A percentile compares a stretch with the other conserved stretches of the same genome.
phyloP scores from a whole-genome alignment of 1,140 invertebrate genomes.

The Conus ventricosus region DNA sequence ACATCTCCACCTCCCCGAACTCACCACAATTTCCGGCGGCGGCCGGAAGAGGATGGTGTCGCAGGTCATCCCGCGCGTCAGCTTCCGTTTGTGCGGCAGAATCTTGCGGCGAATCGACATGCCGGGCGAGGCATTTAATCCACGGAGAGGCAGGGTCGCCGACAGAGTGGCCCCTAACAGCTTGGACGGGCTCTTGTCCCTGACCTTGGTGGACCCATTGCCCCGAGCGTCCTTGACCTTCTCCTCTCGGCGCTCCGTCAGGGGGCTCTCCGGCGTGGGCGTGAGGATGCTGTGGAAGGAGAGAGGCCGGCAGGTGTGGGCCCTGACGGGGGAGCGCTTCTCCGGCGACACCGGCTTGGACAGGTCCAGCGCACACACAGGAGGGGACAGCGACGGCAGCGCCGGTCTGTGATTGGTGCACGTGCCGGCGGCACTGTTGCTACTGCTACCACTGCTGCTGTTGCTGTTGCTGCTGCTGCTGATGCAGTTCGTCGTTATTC shows the following conservation, averaged over 20 bases:
- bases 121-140: constrained; percentile 30
- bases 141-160: not conserved
- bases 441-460: not conserved
- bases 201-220: not conserved
- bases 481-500: not conserved
- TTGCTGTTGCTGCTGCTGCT: not conserved
- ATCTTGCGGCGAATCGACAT: constrained; percentile 50
- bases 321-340: not conserved
- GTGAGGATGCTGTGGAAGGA: constrained; percentile 5
- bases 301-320: not conserved
- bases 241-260: not conserved
- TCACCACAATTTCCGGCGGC: constrained; percentile 36
- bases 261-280: not conserved
- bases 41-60: constrained; percentile 42
- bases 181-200: not conserved
- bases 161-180: not conserved
- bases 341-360: not conserved
- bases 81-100: constrained; percentile 48
- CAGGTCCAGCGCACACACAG: not conserved
- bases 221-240: not conserved
- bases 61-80: constrained; percentile 44
- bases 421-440: not conserved
- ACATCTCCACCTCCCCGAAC: not conserved
- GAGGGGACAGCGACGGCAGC: not conserved
- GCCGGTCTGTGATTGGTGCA: not conserved